phyloP scores from a whole-genome alignment of 2,797 vertebrate genomes.

The Eleutherodactylus coqui region DNA sequence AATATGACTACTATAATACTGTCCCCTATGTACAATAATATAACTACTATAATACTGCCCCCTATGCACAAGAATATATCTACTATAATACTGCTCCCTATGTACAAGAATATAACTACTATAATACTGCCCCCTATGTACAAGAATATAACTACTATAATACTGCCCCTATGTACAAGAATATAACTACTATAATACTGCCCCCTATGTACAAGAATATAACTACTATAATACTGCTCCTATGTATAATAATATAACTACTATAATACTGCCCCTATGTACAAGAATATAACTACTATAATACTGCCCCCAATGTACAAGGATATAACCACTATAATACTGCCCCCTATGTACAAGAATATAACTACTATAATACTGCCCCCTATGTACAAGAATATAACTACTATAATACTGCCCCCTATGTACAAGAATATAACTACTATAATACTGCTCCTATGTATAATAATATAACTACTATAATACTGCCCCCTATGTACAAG shows the following conservation, averaged over 20 bases:
- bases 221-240: neutral
- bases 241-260: slow-evolving; percentile 3
- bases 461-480: no score
- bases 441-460: no score
- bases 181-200: slow-evolving; percentile 25
- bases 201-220: no score
- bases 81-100: neutral
- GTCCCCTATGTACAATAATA: neutral
- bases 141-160: slow-evolving; percentile 10
- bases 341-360: no score
- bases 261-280: slow-evolving; percentile 11
- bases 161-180: neutral
- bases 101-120: slow-evolving; percentile 3
- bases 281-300: slow-evolving; percentile 13
- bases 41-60: slow-evolving; percentile 6
- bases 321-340: no score
- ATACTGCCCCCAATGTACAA: slow-evolving; percentile 5
- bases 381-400: no score
- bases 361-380: no score
- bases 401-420: no score
- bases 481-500: no score
- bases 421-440: no score
- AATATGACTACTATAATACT: slow-evolving; percentile 6
- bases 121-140: neutral
- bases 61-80: neutral